Base-by-base conservation (phyloP, 2,113 vertebrate genomes). In the Phalacrocorax carbo region DNA sequence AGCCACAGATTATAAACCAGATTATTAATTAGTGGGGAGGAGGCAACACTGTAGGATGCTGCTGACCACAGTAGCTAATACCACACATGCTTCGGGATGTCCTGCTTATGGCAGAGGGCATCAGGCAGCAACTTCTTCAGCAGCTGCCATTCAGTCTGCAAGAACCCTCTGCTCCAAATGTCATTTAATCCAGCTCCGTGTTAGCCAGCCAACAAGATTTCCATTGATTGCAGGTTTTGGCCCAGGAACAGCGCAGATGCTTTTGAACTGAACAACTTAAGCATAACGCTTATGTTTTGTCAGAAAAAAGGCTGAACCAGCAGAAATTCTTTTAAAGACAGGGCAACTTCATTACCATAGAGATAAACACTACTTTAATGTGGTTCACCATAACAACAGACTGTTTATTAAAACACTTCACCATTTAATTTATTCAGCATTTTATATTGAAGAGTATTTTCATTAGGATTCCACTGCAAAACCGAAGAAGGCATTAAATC, bases 401-500 rank as follows among this genome's bases (percentile, higher is more conserved):
- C 72, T 5, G 17, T 92, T 94, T 96, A 94, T 96, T 97, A 92
- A 93, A 96, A 91, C 90, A 80, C 88, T 88, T 96, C 91, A 85
- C 73, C 46, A 21, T 96, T 96, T 95, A 97, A 97, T 97, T 96
- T 96, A 97, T 96, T 71, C 83, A 85, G 77, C 80, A 34, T 96
- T 96, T 97, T 96, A 96, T 96, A 89, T 52, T 64, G 78, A 70
- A 49, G 91, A 66, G 90, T 90, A 80, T 95, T 96, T 97, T 97
- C 95, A 95, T 97, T 94, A 95, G 92, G 88, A 97, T 97, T 94
- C 86, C 82, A 65, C 80, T 92, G 95, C 90, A 92, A 94, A 96
- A 89, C 80, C 5, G 4, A 89, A 88, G 78, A 82, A 93, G 89
- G 87, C 94, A 95, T 96, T 96, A 96, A 98, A 97, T 96, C 96